phyloP scores from a whole-genome alignment of 2,888 invertebrate genomes.

The Tiliacea citrago region DNA sequence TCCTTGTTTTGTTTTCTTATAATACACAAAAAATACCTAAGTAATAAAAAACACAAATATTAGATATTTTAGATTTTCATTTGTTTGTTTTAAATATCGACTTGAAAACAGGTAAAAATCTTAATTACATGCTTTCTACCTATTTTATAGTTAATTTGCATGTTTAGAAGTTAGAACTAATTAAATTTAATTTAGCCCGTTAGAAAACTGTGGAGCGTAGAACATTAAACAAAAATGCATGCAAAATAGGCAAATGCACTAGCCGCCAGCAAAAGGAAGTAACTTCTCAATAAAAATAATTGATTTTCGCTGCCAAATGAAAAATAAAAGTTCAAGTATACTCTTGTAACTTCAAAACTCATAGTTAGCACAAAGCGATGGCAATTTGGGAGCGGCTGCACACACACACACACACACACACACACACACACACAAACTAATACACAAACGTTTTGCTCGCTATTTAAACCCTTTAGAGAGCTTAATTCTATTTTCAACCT shows the following conservation, averaged over 20 bases:
- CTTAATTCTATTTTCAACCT: conserved; percentile 66
- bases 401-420: conserved; percentile 11
- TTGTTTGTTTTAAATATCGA: background rate
- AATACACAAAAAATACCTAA: too few relatives aligned
- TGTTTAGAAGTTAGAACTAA: background rate
- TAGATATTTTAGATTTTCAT: background rate
- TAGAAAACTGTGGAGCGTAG: background rate
- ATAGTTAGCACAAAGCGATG: conserved; percentile 57
- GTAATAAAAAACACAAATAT: too few relatives aligned
- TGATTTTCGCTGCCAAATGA: conserved; percentile 42
- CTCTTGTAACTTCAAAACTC: conserved; percentile 44
- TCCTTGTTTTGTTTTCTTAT: background rate
- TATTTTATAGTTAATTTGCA: background rate
- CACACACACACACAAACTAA: conserved; percentile 27
- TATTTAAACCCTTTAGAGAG: conserved; percentile 45
- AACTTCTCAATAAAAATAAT: conserved; percentile 49
- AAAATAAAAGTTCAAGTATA: conserved; percentile 46
- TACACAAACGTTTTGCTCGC: conserved; percentile 28
- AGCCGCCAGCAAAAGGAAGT: conserved; percentile 20
- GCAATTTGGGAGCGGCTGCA: conserved; percentile 62
- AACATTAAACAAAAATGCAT: conserved; percentile 23
- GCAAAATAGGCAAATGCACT: background rate
- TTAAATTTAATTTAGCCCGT: background rate
- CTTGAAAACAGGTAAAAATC: background rate
- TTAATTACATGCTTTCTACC: background rate